Evolutionary conservation across 1,140 invertebrate genomes (phyloP), one percentile per base, ranked within the genome.

Genomic region (Reticulitermes speratus): DNA sequence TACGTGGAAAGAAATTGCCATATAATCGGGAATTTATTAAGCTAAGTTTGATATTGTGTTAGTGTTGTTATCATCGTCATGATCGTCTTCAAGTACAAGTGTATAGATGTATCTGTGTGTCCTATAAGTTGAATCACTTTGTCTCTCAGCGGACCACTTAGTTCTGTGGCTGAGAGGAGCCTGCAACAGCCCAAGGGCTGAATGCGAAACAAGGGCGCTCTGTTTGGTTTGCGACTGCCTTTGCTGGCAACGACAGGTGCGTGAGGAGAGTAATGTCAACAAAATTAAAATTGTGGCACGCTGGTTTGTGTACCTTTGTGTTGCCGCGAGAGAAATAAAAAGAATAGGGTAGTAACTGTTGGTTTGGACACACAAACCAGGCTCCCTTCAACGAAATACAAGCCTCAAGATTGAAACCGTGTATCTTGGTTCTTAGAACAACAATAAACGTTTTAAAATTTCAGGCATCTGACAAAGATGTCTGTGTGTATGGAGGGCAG

Each of bases 231-330:
- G 65, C 14, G 25, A 30, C 65, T 75, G 65, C 52, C 19, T 55
- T 5, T 55, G 14, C 52, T 55, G 52, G 52, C 14, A 21, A 21
- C 65, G 65, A 75, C 65, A 75, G 65, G 65, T 75, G 65, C 25
- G 7, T 11, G 25, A 75, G 65, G 25, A 75, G 65, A 75, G 25
- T 75, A 30, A 75, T 75, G n/a, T 75, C 65, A 75, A 75, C 65
- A 75, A 30, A 75, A 75, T 75, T 75, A 75, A 75, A 75, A 30
- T 75, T 75, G 65, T 75, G 65, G 65, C 65, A 75, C 65, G 65
- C 0, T 75, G 65, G 65, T 30, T n/a, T 75, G n/a, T 75, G 25
- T 75, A 75, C 25, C 65, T 30, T 30, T 75, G 14, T 65, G 59
- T 65, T 65, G 59, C 59, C 59, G 12, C 21, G 25, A 23, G 65